Conservation (phyloP, 2,888 invertebrate species). For the Orgyia antiqua region DNA sequence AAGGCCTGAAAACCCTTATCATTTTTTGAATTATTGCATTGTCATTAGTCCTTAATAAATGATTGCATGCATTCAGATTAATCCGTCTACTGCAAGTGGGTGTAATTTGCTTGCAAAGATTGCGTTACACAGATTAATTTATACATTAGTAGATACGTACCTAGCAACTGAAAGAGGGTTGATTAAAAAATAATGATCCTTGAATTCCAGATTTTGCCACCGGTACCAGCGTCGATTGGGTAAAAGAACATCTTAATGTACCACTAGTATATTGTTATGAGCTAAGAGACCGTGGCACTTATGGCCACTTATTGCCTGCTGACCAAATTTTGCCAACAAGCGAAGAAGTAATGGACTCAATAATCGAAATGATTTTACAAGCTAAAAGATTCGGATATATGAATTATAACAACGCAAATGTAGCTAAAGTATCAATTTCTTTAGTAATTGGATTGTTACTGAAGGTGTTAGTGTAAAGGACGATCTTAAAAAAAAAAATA, state of each 20-base stretch:
- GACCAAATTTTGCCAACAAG: slow-evolving; percentile 81
- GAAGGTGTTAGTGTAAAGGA: slow-evolving; percentile 9
- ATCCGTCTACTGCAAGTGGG: too few species aligned
- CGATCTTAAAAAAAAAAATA: too few species aligned
- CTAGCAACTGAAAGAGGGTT: too few species aligned
- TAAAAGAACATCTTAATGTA: slow-evolving; percentile 80
- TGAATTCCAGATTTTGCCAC: slow-evolving; percentile 76
- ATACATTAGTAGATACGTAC: too few species aligned
- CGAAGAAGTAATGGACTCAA: slow-evolving; percentile 76
- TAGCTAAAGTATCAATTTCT: slow-evolving; percentile 7
- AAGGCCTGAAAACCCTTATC: too few species aligned
- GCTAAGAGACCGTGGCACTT: slow-evolving; percentile 81
- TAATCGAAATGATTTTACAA: slow-evolving; percentile 54
- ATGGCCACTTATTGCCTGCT: slow-evolving; percentile 84
- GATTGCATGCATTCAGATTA: too few species aligned
- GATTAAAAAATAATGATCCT: too few species aligned
- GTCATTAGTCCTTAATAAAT: too few species aligned
- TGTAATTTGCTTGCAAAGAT: too few species aligned
- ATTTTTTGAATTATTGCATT: too few species aligned
- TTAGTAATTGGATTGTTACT: slow-evolving; percentile 6
- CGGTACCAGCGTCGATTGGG: slow-evolving; percentile 87
- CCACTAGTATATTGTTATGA: slow-evolving; percentile 85
- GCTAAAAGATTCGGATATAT: slow-evolving; percentile 55
- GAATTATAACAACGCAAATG: slow-evolving; percentile 6
- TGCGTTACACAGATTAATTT: too few species aligned